Conservation (phyloP, 2,113 vertebrate species). For the sheep (Ovis aries) region DNA sequence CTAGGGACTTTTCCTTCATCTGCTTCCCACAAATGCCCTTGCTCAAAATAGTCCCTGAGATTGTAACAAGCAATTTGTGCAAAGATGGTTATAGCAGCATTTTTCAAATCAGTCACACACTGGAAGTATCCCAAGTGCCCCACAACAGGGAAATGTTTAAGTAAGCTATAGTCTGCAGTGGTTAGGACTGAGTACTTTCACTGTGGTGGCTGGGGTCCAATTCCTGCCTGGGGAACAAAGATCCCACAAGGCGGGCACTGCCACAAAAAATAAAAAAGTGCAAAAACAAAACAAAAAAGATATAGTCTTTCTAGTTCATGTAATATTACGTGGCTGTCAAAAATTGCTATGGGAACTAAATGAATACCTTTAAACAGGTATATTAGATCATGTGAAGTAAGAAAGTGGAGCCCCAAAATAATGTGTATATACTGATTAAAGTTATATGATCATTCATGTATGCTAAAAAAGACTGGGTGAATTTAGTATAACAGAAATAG, state of each 20-base stretch:
- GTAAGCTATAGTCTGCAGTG: background rate
- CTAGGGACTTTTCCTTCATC: background rate
- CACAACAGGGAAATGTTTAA: background rate
- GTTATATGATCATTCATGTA: background rate
- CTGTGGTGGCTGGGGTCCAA: background rate
- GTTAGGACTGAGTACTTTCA: background rate
- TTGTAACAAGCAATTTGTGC: background rate
- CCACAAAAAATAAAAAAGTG: background rate
- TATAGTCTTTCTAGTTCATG: background rate
- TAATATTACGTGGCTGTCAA: background rate
- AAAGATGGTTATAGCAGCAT: constrained; percentile 1
- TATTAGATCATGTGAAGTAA: background rate
- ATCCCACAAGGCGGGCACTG: background rate
- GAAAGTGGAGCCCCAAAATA: background rate
- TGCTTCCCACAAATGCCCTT: background rate
- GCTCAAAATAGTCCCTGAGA: constrained; percentile 25
- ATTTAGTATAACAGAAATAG: constrained; percentile 1
- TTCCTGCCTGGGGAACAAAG: background rate
- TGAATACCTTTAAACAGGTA: background rate
- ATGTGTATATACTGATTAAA: background rate
- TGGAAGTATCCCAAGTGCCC: background rate
- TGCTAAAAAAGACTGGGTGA: background rate
- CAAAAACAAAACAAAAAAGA: background rate
- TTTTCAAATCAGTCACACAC: background rate
- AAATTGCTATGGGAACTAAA: background rate